phyloP scores from a whole-genome alignment of 2,888 invertebrate species.

The Dyspetes luteomarginatus region DNA sequence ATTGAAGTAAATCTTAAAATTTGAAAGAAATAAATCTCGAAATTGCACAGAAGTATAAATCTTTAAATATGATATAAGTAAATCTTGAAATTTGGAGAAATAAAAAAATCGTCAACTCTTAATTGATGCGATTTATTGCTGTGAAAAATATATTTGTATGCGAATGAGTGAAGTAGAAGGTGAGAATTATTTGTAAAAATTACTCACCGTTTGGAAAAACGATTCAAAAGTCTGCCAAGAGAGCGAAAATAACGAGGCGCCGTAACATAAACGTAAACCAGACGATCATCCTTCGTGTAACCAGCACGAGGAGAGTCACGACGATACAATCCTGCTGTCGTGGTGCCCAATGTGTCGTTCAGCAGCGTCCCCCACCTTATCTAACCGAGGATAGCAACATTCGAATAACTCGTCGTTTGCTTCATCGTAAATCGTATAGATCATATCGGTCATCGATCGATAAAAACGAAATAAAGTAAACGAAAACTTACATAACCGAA shows the following conservation, averaged over 20 bases:
- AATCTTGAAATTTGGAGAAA: neutral
- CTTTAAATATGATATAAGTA: neutral
- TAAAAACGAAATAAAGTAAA: conserved; percentile 37
- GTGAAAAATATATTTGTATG: neutral
- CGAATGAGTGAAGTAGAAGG: neutral
- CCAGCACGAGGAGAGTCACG: conserved; percentile 69
- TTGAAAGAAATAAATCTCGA: no score
- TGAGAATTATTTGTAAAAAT: conserved; percentile 7
- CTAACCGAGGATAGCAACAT: conserved; percentile 74
- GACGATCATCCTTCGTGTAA: conserved; percentile 73
- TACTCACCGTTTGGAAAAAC: conserved; percentile 81
- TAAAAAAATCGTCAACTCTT: neutral
- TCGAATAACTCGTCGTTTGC: conserved; percentile 62
- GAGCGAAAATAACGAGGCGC: conserved; percentile 80
- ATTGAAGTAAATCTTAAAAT: no score
- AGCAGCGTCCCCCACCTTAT: conserved; percentile 81
- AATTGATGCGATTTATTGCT: neutral
- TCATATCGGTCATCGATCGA: conserved; percentile 6
- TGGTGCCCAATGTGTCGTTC: conserved; percentile 76
- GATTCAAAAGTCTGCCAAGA: conserved; percentile 79
- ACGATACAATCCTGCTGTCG: conserved; percentile 73
- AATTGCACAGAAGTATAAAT: no score
- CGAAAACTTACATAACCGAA: conserved; percentile 83
- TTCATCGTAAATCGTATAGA: neutral
- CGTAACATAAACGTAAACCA: conserved; percentile 80